Conservation (phyloP, 2,113 vertebrate genomes). For the Paraplagusia blochii region DNA sequence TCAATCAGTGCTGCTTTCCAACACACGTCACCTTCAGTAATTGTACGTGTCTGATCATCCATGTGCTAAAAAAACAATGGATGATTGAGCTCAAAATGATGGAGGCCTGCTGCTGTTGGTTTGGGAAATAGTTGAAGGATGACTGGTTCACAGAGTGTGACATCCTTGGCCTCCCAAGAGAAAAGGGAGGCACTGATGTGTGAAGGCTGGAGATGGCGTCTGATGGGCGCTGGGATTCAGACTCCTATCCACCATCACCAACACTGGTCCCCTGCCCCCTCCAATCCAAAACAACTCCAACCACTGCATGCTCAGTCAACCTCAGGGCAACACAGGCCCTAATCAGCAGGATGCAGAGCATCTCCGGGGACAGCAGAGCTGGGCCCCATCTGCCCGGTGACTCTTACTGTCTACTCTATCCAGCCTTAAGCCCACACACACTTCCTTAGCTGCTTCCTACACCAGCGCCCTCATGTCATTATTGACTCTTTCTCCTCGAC, state of each 20-base stretch:
- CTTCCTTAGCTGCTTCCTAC: constrained; percentile 56
- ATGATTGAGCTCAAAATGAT: constrained; percentile 36
- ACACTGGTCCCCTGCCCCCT: constrained; percentile 2
- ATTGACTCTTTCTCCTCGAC: constrained; percentile 68
- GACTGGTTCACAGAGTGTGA: constrained; percentile 62
- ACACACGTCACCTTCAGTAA: constrained; percentile 60
- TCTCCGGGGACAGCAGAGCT: constrained; percentile 57
- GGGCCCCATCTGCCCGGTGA: constrained; percentile 67
- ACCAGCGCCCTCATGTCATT: constrained; percentile 58
- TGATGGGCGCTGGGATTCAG: constrained; percentile 50
- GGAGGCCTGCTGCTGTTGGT: constrained; percentile 40
- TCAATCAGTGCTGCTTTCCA: constrained; percentile 41
- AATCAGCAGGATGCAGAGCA: constrained; percentile 76
- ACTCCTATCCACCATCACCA: constrained; percentile 26
- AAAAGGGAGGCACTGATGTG: constrained; percentile 40
- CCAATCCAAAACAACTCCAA: not conserved
- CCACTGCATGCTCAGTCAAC: constrained; percentile 47
- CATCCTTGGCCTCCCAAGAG: constrained; percentile 43
- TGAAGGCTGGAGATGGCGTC: constrained; percentile 46
- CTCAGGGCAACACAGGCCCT: constrained; percentile 62
- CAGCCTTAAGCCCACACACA: constrained; percentile 30
- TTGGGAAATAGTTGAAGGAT: constrained; percentile 69
- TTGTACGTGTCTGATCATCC: constrained; percentile 51
- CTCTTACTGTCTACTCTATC: constrained; percentile 40
- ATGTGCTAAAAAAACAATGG: constrained; percentile 58